A percentile compares a stretch with the other conserved stretches of the same genome.
Evolutionary conservation across 1,140 invertebrate genomes (phyloP).

Genomic region (Magallana angulata): DNA sequence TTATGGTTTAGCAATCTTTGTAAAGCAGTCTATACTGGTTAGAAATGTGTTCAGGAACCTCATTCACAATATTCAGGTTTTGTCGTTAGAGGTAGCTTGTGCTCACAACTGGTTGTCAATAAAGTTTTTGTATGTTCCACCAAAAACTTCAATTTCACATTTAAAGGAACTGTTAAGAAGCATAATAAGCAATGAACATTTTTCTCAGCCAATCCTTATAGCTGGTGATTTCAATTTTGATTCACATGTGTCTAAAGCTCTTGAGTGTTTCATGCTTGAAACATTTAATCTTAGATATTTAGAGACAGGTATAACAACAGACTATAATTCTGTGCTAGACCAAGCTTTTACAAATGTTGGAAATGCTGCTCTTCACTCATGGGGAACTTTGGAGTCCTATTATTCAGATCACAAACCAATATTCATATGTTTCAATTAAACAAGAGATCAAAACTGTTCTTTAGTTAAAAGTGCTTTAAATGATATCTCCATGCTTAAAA

Average conservation of each 20-base stretch:
- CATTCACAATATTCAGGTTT: background rate
- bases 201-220: background rate
- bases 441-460: background rate
- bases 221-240: constrained; percentile 43
- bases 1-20: constrained; percentile 28
- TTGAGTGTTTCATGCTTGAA: background rate
- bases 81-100: background rate
- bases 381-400: constrained; percentile 29
- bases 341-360: background rate
- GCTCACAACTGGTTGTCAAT: background rate
- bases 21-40: background rate
- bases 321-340: constrained; percentile 15
- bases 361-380: background rate
- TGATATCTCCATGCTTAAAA: too few species aligned
- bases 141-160: background rate
- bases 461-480: too few species aligned
- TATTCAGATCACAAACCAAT: constrained; percentile 21
- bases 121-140: constrained; percentile 28
- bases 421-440: background rate
- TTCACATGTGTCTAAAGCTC: background rate
- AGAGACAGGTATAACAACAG: constrained; percentile 14
- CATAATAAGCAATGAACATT: too few species aligned
- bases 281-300: background rate
- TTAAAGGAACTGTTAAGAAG: too few species aligned
- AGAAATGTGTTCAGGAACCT: background rate